Conservation (phyloP, 2,113 vertebrate genomes). For the Labrus mixtus region DNA sequence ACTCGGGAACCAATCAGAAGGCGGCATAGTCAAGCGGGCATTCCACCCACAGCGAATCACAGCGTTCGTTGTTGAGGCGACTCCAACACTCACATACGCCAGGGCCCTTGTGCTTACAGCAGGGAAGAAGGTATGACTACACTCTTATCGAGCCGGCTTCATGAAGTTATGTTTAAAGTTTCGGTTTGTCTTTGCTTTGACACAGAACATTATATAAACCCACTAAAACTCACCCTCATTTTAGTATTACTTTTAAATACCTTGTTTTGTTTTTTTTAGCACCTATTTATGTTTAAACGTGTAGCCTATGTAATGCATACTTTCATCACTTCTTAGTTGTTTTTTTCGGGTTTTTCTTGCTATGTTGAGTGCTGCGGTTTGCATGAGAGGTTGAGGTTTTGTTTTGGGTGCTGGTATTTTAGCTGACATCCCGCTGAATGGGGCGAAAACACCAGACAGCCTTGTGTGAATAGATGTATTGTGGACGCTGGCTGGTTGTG, state of each 20-base stretch:
- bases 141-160: constrained; percentile 12
- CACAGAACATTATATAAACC: not conserved
- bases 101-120: constrained; percentile 55
- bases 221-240: not conserved
- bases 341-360: not conserved
- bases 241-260: too few relatives aligned
- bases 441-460: constrained; percentile 70
- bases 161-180: constrained; percentile 11
- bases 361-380: not conserved
- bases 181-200: not conserved
- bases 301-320: not conserved
- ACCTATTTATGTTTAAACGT: not conserved
- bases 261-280: not conserved
- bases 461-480: constrained; percentile 72
- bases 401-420: constrained; percentile 48
- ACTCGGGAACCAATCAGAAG: constrained; percentile 25
- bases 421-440: constrained; percentile 74
- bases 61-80: constrained; percentile 42
- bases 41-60: constrained; percentile 53
- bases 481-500: constrained; percentile 46
- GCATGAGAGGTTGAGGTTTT: not conserved
- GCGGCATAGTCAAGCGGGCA: not conserved
- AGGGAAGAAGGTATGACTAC: constrained; percentile 64
- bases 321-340: not conserved
- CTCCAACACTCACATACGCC: not conserved